Evolutionary conservation across 2,113 vertebrate genomes (phyloP), one percentile per base, ranked within the genome.

Genomic region (Chloropsis hardwickii): DNA sequence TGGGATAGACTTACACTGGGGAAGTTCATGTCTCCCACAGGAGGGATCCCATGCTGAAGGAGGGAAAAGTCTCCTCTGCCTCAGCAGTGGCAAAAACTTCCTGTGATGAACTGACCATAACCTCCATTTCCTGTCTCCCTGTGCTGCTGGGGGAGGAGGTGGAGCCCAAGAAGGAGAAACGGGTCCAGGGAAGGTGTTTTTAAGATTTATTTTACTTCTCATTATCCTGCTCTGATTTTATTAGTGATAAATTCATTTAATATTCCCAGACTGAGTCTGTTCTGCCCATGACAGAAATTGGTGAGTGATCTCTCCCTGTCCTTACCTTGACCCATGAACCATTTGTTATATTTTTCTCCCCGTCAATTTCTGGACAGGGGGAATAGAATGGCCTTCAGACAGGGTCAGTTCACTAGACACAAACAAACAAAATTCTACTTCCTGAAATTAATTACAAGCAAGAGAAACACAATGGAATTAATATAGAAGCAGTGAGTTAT

Each of bases 101-200:
- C 24, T 6, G 21, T 8, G 3, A 48, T 31, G 21, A 48, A 12
- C 27, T 23, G 35, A 35, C 17, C 21, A 42, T 9, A 19, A 37
- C 6, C 3, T 11, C 25, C 14, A 42, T 37, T 80, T 35, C 9
- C 9, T 42, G 18, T 48, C 10, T 72, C 37, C 14, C 22, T 2
- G 1, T 27, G 19, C 12, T 0, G 0, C 72, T 45, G 18, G 10
- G 27, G 27, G 12, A 53, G 28, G 10, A 44, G 7, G 11, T 42
- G 28, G 37, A 44, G 22, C 22, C 6, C 19, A 11, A 17, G 18
- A 37, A 44, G 27, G 17, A 58, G 10, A 10, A 53, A 45, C 0
- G 0, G 10, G 4, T 45, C 5, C 0, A 4, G 5, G 6, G 8
- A 79, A 62, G 3, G 10, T 29, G 19, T 47, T 70, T 28, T 39